These are phyloP conservation scores for Pheosia gnoma DNA, from an alignment of 2,888 invertebrate species.

Conservation along the genomic window DNA sequence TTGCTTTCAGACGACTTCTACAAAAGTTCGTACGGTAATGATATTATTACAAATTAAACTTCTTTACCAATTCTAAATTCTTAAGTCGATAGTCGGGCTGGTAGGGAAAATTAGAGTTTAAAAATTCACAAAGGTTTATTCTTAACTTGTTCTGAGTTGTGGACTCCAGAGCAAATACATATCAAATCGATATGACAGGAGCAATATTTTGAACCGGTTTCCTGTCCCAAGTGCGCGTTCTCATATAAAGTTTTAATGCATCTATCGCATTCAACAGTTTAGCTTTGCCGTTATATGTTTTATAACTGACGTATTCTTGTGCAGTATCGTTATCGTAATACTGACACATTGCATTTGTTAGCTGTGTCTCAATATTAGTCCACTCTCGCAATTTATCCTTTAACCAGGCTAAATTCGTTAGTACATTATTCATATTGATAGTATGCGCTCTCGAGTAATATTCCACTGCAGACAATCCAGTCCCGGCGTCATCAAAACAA, in stretches of 20 bases:
- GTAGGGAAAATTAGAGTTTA: not conserved
- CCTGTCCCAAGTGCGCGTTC: conserved; percentile 1
- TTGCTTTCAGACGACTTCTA: not conserved
- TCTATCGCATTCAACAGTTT: not conserved
- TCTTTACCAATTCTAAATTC: not conserved
- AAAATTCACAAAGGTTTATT: not conserved
- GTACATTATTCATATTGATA: conserved; percentile 3
- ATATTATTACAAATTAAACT: not conserved
- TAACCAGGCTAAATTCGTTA: not conserved
- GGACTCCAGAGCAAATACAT: not conserved
- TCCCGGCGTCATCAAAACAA: conserved; percentile 22
- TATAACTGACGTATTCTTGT: conserved; percentile 4
- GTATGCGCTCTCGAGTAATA: conserved; percentile 32
- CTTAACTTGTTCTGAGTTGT: not conserved
- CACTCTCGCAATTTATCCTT: not conserved
- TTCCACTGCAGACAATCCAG: conserved; percentile 26
- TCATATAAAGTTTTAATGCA: not conserved
- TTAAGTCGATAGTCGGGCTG: not conserved
- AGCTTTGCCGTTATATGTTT: not conserved
- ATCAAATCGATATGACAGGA: not conserved
- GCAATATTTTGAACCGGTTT: not conserved
- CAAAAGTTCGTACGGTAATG: not conserved
- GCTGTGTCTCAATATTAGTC: not conserved
- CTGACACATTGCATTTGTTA: not conserved
- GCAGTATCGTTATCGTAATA: not conserved